A percentile compares a stretch with the other conserved stretches of the same genome.
Evolutionary conservation across 2,797 vertebrate genomes (phyloP).

Genomic region (Hippocampus kuda): DNA sequence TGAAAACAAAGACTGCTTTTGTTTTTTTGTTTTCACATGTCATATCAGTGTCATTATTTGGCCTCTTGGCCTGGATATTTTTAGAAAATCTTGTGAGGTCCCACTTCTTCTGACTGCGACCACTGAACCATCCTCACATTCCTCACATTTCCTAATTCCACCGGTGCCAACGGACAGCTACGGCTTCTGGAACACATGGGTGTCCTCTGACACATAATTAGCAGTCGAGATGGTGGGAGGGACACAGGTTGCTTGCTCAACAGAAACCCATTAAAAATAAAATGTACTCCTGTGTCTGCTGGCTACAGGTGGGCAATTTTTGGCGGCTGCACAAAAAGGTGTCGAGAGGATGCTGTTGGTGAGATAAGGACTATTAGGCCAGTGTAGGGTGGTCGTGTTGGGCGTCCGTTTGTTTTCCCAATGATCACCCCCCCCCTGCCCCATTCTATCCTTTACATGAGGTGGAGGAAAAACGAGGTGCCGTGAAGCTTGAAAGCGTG

Average conservation of each 20-base stretch:
- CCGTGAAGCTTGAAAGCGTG: conserved; percentile 66
- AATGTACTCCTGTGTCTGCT: conserved; percentile 10
- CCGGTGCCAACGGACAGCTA: conserved; percentile 11
- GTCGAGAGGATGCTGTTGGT: conserved; percentile 47
- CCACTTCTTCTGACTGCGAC: conserved; percentile 25
- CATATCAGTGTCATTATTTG: not conserved
- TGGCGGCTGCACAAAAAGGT: conserved; percentile 47
- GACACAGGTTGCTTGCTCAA: conserved; percentile 56
- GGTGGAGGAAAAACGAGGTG: conserved; percentile 61
- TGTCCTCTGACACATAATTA: conserved; percentile 59
- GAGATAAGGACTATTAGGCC: conserved; percentile 57
- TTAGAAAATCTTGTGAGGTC: conserved; percentile 22
- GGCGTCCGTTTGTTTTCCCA: conserved; percentile 50
- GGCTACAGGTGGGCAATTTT: conserved; percentile 69
- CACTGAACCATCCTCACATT: conserved; percentile 28
- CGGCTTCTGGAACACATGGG: conserved; percentile 24
- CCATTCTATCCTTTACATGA: conserved; percentile 39
- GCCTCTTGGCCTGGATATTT: conserved; percentile 1
- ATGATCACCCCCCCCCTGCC: not conserved
- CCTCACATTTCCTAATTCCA: conserved; percentile 39
- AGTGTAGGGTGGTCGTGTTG: conserved; percentile 15
- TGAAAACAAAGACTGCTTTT: not conserved
- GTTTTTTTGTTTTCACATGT: not conserved
- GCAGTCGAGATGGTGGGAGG: conserved; percentile 32
- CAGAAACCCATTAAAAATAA: conserved; percentile 40